Evolutionary conservation across 2,888 invertebrate species (phyloP).

Genomic region (Lithosia quadra): DNA sequence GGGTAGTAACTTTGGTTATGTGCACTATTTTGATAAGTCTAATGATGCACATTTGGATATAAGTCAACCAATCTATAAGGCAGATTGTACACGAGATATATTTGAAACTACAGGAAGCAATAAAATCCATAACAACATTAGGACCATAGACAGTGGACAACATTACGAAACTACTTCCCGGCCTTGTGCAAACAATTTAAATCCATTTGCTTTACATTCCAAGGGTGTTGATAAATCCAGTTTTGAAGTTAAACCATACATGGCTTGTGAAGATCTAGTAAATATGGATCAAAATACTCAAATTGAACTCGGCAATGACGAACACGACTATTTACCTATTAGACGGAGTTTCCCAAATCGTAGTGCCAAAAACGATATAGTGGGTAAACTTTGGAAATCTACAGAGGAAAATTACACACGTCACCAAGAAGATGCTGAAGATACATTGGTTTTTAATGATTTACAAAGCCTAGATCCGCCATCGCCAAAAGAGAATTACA

Average conservation of each 20-base stretch:
- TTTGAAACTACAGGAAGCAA: constrained; percentile 61
- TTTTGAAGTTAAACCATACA: constrained; percentile 85
- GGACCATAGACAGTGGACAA: constrained; percentile 49
- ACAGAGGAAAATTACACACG: constrained; percentile 73
- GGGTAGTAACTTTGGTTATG: constrained; percentile 89
- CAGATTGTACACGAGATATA: constrained; percentile 78
- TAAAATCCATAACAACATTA: constrained; percentile 46
- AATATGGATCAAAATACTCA: constrained; percentile 88
- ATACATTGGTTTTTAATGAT: constrained; percentile 60
- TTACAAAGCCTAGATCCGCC: constrained; percentile 77
- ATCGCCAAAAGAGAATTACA: constrained; percentile 68
- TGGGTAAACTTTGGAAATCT: constrained; percentile 80
- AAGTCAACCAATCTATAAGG: constrained; percentile 58
- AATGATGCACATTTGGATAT: constrained; percentile 76
- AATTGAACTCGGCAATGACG: constrained; percentile 75
- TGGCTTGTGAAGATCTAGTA: constrained; percentile 90
- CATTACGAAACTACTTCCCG: constrained; percentile 55
- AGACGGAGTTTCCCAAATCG: constrained; percentile 90
- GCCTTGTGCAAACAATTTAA: constrained; percentile 48
- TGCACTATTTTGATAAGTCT: constrained; percentile 88
- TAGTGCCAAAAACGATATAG: constrained; percentile 78
- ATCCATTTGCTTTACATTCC: constrained; percentile 84
- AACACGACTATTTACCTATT: constrained; percentile 76
- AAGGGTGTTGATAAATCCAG: constrained; percentile 88
- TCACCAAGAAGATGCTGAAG: constrained; percentile 57